Evolutionary conservation across 2,797 vertebrate genomes (phyloP), one percentile per base, ranked within the genome.

Genomic region (Epinephelus malabaricus): DNA sequence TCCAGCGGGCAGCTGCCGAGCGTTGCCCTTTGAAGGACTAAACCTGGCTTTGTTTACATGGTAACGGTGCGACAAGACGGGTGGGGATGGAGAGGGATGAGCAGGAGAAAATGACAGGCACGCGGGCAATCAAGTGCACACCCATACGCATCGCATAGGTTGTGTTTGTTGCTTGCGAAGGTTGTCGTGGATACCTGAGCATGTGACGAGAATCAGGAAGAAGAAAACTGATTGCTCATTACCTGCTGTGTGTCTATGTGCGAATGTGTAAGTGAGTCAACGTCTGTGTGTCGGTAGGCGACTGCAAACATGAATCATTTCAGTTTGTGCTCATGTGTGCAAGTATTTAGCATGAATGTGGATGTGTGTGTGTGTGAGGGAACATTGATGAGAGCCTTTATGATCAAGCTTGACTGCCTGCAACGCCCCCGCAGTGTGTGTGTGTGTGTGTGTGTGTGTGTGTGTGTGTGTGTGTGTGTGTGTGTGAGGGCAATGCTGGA

Each of bases 31-130:
- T 94, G 90, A 93, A 93, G 89, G 92, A 86, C 91, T 93, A 91
- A 94, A 91, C 89, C 90, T 92, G 91, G 89, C 90, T 89, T 93
- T 88, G 93, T 95, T 92, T 94, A 94, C 94, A 95, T 94, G 92
- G 93, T 54, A 92, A 94, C 92, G 63, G 87, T 70, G 87, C 15
- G 69, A 72, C 55, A 72, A 86, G 86, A 76, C 13, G 66, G 81
- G 81, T n/a, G 79, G 82, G 73, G 78, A 87, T 38, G 61, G 55
- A 76, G 64, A 53, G 61, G 68, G 80, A 73, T 59, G 73, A 71
- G 83, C 5, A 19, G 65, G 76, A 68, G 72, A 78, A 77, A 77
- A 82, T 27, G 51, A 74, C 74, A 79, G 59, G 54, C 65, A 34
- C 34, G 6, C 34, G 34, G 34, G 17, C 12, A 1, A 43, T 43